A percentile compares a stretch with the other conserved stretches of the same genome.
Evolutionary conservation across 2,113 vertebrate genomes (phyloP).

Genomic region (Phodopus roborovskii): DNA sequence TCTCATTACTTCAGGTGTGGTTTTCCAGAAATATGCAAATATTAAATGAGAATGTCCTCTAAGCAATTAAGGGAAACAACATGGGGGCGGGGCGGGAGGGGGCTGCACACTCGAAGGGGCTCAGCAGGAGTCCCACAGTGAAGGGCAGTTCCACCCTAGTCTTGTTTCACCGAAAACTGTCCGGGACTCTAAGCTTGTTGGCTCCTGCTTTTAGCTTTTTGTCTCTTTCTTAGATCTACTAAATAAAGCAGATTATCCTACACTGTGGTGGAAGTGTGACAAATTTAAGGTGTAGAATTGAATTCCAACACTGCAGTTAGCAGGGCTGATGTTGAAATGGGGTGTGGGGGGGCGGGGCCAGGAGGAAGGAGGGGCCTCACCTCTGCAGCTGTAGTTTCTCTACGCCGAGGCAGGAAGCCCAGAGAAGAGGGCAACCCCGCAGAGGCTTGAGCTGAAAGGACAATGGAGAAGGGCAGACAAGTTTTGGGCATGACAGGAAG

Average conservation of each 20-base stretch:
- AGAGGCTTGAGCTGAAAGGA: neutral
- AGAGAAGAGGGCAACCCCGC: neutral
- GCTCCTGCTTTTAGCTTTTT: neutral
- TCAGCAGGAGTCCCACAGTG: fast-evolving
- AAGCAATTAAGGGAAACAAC: neutral
- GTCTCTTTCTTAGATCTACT: neutral
- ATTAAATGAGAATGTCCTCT: neutral
- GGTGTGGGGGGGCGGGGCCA: neutral
- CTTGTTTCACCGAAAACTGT: neutral
- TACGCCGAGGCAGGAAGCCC: neutral
- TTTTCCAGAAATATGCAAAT: neutral
- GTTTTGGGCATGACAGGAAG: neutral
- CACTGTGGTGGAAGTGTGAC: neutral
- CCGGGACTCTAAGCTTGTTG: neutral
- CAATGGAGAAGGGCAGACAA: neutral
- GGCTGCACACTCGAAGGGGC: neutral
- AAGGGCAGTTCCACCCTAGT: too few relatives aligned
- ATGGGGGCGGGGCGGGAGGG: too few relatives aligned
- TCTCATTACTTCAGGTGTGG: neutral
- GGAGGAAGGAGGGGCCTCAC: neutral
- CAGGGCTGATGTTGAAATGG: neutral
- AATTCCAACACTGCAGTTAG: neutral
- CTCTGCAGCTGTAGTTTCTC: neutral
- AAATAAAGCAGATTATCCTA: neutral
- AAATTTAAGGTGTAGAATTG: neutral